These are phyloP conservation scores for Arctopsyche grandis DNA, from an alignment of 1,140 invertebrate species.

Conservation along the genomic window DNA sequence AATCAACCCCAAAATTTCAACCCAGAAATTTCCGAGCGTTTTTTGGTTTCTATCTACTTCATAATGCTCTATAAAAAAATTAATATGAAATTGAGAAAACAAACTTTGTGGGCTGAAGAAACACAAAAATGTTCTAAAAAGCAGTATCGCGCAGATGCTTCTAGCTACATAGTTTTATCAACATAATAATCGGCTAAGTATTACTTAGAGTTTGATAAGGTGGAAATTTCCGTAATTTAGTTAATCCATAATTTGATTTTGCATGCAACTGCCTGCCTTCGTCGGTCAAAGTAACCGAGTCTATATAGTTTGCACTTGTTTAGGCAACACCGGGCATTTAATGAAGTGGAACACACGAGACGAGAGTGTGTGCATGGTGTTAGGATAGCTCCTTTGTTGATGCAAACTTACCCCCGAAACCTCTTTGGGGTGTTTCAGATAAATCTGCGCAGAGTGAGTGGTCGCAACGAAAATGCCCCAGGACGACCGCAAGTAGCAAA, in stretches of 20 bases:
- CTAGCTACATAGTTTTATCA: no score
- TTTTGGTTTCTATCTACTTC: no score
- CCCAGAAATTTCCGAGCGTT: no score
- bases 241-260: slow-evolving; percentile 9
- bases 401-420: slow-evolving; percentile 27
- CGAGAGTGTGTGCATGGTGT: not conserved
- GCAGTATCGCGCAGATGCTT: no score
- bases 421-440: not conserved
- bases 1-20: no score
- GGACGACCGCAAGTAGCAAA: not conserved
- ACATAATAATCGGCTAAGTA: no score
- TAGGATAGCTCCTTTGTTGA: slow-evolving; percentile 22
- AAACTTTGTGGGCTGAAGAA: no score
- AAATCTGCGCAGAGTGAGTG: slow-evolving; percentile 10
- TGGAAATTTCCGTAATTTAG: not conserved
- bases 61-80: no score
- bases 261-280: not conserved
- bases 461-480: not conserved
- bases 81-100: no score
- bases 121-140: no score
- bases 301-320: not conserved
- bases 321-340: not conserved
- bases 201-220: not conserved
- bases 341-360: slow-evolving; percentile 25
- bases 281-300: not conserved